phyloP scores from a whole-genome alignment of 2,113 vertebrate genomes.

The Suncus etruscus region DNA sequence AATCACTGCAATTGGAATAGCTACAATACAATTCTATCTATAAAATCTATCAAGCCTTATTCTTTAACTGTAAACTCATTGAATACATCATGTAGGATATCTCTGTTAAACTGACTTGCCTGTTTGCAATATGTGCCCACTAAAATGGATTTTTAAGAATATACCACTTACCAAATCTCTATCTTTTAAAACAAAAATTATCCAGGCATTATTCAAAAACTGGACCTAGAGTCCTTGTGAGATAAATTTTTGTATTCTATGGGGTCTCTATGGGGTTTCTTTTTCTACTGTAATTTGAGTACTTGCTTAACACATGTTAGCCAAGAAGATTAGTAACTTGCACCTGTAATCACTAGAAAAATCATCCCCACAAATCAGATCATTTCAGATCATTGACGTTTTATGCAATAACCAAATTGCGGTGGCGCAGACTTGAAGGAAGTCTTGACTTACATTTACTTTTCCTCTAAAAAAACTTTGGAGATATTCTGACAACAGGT shows the following conservation, averaged over 20 bases:
- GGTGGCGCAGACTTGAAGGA: neutral
- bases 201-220: slow-evolving; percentile 50
- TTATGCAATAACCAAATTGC: neutral
- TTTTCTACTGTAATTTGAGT: neutral
- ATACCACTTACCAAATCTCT: slow-evolving; percentile 66
- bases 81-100: slow-evolving; percentile 58
- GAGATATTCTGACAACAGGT: slow-evolving; percentile 47
- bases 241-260: neutral
- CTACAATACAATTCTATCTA: slow-evolving; percentile 62
- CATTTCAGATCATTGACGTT: neutral
- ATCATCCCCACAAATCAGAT: no score
- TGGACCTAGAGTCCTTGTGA: neutral
- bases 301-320: neutral
- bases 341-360: neutral
- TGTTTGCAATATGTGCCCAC: slow-evolving; percentile 73
- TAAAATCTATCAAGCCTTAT: slow-evolving; percentile 19
- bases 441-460: slow-evolving; percentile 70
- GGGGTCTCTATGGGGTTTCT: neutral
- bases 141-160: slow-evolving; percentile 76
- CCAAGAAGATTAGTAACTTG: neutral
- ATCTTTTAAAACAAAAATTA: slow-evolving; percentile 49
- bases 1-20: slow-evolving; percentile 83
- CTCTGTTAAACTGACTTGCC: slow-evolving; percentile 62
- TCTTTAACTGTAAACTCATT: slow-evolving; percentile 70
- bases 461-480: slow-evolving; percentile 63